phyloP scores from a whole-genome alignment of 1,140 invertebrate genomes.

The Eumeta japonica region DNA sequence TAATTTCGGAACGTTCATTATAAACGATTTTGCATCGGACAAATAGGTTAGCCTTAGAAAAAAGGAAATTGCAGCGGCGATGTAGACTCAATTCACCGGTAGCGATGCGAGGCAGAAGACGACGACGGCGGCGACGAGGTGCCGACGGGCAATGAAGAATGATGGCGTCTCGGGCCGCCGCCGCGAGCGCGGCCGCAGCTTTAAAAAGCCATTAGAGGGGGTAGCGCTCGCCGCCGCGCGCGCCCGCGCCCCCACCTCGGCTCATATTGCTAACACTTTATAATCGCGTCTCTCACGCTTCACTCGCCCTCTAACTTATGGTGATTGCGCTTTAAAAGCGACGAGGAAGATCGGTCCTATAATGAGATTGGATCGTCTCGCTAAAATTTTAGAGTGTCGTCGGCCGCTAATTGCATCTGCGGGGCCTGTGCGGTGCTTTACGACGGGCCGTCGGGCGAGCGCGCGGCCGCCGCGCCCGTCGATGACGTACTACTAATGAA shows the following conservation, averaged over 20 bases:
- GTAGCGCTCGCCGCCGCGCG: conserved; percentile 24
- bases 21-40: too few species aligned
- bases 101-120: too few species aligned
- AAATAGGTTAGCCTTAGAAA: too few species aligned
- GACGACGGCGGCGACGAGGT: too few species aligned
- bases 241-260: conserved; percentile 16
- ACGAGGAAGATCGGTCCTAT: conserved; percentile 52
- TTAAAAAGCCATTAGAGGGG: conserved; percentile 58
- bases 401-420: conserved; percentile 49
- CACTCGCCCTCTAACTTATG: conserved; percentile 54
- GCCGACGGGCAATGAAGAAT: conserved; percentile 57
- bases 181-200: conserved; percentile 53
- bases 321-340: conserved; percentile 54
- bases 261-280: conserved; percentile 56
- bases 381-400: conserved; percentile 54
- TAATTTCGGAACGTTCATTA: too few species aligned
- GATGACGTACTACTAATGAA: conserved; percentile 20
- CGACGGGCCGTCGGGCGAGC: conserved; percentile 3
- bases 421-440: conserved; percentile 18
- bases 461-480: conserved; percentile 2
- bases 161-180: conserved; percentile 48
- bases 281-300: conserved; percentile 55
- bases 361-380: conserved; percentile 53
- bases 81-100: too few species aligned
- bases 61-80: too few species aligned